A percentile compares a stretch with the other conserved stretches of the same genome.
Evolutionary conservation across 2,888 invertebrate species (phyloP).

Genomic region (Scrobipalpa costella): DNA sequence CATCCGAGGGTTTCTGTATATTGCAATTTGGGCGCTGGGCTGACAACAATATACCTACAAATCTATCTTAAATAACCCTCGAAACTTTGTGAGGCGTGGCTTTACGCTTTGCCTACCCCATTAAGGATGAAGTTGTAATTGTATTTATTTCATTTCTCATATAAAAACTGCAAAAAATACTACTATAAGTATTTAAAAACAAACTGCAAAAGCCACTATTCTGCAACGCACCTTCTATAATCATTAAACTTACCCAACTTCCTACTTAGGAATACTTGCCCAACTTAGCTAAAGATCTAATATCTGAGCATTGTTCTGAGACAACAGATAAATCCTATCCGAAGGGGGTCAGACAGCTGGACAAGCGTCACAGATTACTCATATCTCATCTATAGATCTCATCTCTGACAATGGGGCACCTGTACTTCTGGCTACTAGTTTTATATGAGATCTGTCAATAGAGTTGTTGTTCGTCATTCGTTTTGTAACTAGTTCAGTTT

Average conservation of each 20-base stretch:
- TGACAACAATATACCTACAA: too few relatives aligned
- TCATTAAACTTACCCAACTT: not conserved
- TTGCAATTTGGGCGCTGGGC: too few relatives aligned
- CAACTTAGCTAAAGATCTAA: slow-evolving; percentile 12
- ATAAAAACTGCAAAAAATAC: too few relatives aligned
- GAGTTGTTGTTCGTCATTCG: slow-evolving; percentile 22
- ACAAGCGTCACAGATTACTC: slow-evolving; percentile 48
- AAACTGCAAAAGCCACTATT: too few relatives aligned
- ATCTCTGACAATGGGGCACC: slow-evolving; percentile 47
- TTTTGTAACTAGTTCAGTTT: slow-evolving; percentile 15
- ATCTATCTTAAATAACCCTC: too few relatives aligned
- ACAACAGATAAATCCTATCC: slow-evolving; percentile 18
- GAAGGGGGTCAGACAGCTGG: slow-evolving; percentile 45
- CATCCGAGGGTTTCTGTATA: too few relatives aligned
- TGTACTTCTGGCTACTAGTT: slow-evolving; percentile 34
- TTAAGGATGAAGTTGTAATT: too few relatives aligned
- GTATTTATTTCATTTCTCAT: too few relatives aligned
- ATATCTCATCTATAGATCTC: slow-evolving; percentile 49
- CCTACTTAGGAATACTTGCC: not conserved
- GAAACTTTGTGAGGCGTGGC: too few relatives aligned
- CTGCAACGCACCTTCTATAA: not conserved
- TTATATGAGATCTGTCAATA: slow-evolving; percentile 34
- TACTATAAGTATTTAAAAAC: too few relatives aligned
- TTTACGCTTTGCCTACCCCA: too few relatives aligned
- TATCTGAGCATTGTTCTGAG: slow-evolving; percentile 14